These are phyloP conservation scores for Delphinus delphis DNA, from an alignment of 2,113 vertebrate genomes.

Conservation along the genomic window DNA sequence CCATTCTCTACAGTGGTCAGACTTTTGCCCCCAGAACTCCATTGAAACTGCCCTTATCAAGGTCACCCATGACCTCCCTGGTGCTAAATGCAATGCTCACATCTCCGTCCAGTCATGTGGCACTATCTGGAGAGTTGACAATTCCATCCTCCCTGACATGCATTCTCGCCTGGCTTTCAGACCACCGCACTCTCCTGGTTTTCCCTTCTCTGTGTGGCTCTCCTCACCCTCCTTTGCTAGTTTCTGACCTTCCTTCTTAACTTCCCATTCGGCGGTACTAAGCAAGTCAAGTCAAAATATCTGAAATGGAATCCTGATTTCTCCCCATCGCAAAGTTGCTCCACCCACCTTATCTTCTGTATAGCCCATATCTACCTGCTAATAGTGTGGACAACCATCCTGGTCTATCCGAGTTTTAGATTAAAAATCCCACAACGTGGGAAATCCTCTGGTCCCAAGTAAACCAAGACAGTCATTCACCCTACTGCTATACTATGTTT, in stretches of 20 bases:
- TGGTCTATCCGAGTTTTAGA: background rate
- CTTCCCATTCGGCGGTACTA: background rate
- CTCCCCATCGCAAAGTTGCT: background rate
- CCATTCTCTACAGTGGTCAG: background rate
- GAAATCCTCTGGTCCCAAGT: background rate
- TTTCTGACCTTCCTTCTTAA: background rate
- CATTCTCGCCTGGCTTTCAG: background rate
- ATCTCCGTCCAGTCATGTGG: background rate
- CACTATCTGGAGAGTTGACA: background rate
- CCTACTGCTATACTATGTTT: background rate
- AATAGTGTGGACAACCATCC: background rate
- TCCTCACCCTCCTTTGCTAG: background rate
- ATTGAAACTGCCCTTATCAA: background rate
- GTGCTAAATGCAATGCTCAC: background rate
- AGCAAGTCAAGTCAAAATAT: background rate
- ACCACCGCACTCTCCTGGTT: background rate
- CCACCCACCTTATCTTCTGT: background rate
- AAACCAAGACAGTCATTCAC: background rate
- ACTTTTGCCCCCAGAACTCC: background rate
- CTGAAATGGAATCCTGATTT: background rate
- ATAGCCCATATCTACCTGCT: background rate
- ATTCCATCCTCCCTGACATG: background rate
- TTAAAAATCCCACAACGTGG: background rate
- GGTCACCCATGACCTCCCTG: background rate
- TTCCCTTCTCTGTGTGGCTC: background rate